phyloP scores from a whole-genome alignment of 2,797 vertebrate species.

The Gadopsis marmoratus region DNA sequence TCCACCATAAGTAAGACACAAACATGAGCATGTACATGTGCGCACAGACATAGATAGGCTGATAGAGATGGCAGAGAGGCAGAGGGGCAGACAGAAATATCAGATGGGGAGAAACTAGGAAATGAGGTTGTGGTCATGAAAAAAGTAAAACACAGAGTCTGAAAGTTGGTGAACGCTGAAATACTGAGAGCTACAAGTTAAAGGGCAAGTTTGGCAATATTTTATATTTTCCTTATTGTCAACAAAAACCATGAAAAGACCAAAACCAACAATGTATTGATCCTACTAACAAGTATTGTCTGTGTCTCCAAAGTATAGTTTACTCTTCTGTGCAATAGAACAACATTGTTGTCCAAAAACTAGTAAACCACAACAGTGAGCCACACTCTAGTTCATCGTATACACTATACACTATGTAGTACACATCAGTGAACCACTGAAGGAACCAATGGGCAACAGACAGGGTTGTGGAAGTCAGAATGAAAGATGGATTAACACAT shows the following conservation, averaged over 20 bases:
- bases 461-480: background rate
- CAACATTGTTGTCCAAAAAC: too few relatives aligned
- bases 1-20: background rate
- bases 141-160: background rate
- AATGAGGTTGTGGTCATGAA: background rate
- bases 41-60: background rate
- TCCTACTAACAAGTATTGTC: background rate
- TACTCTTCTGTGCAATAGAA: too few relatives aligned
- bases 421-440: too few relatives aligned
- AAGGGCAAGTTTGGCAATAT: background rate
- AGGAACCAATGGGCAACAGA: background rate
- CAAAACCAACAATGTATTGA: background rate
- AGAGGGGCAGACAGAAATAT: background rate
- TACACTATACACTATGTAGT: too few relatives aligned
- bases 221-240: background rate
- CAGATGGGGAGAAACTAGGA: background rate
- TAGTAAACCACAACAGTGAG: too few relatives aligned
- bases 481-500: background rate
- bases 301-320: background rate
- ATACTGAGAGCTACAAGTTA: background rate
- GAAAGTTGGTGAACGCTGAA: background rate
- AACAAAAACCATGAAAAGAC: background rate
- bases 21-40: slow-evolving; percentile 8
- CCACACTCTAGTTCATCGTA: background rate
- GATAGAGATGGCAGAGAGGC: background rate